These are phyloP conservation scores for Euzophera pinguis DNA, from an alignment of 2,888 invertebrate species.

Conservation along the genomic window DNA sequence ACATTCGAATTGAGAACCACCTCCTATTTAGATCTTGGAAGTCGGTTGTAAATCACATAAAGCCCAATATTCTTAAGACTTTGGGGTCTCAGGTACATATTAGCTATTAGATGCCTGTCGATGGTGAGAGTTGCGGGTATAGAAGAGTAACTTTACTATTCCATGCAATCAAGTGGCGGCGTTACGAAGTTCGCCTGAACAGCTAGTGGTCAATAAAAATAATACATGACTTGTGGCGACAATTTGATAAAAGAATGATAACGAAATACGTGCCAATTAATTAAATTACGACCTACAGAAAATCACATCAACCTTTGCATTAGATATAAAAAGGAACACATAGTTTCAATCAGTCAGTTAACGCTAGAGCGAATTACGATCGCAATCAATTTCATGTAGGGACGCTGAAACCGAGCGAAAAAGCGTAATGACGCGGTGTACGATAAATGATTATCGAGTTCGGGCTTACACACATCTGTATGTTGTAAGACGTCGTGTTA, in stretches of 20 bases:
- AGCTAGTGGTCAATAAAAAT: too few relatives aligned
- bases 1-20: too few relatives aligned
- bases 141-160: too few relatives aligned
- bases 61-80: too few relatives aligned
- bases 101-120: too few relatives aligned
- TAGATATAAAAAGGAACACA: constrained; percentile 25
- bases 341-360: constrained; percentile 28
- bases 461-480: not conserved
- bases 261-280: not conserved
- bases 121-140: too few relatives aligned
- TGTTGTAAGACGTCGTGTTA: not conserved
- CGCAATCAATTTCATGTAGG: constrained; percentile 36
- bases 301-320: constrained; percentile 16
- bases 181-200: too few relatives aligned
- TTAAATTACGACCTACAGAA: not conserved
- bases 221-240: too few relatives aligned
- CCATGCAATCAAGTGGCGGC: too few relatives aligned
- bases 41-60: too few relatives aligned
- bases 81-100: too few relatives aligned
- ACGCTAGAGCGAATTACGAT: constrained; percentile 29
- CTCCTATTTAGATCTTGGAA: too few relatives aligned
- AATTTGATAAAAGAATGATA: not conserved
- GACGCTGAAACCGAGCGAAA: constrained; percentile 37
- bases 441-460: constrained; percentile 24
- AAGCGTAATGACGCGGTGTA: constrained; percentile 37